A percentile compares a stretch with the other conserved stretches of the same genome.
phyloP scores from a whole-genome alignment of 2,113 vertebrate species.

The Patagioenas fasciata region DNA sequence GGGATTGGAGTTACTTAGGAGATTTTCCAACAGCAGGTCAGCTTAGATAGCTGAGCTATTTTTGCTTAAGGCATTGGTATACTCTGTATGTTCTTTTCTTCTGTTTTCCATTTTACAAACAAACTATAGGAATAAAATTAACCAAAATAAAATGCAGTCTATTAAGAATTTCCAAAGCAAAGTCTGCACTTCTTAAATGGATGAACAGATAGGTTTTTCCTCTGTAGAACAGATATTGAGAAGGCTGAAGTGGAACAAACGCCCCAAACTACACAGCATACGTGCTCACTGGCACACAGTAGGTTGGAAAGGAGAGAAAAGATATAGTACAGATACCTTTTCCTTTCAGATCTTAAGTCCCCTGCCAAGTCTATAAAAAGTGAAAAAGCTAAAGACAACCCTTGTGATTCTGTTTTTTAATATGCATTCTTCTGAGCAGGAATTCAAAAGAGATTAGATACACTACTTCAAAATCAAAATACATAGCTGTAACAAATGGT shows the following conservation, averaged over 20 bases:
- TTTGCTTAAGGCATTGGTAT: background rate
- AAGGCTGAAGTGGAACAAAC: background rate
- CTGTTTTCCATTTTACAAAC: background rate
- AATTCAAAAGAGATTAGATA: background rate
- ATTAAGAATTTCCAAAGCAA: background rate
- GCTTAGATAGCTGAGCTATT: conserved; percentile 22
- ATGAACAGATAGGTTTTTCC: background rate
- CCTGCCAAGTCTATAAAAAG: background rate
- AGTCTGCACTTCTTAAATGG: background rate
- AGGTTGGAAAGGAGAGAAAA: background rate
- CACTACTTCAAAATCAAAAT: background rate
- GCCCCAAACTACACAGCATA: background rate
- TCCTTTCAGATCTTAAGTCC: background rate
- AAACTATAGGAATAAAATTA: background rate
- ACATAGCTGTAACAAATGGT: background rate
- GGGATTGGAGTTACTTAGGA: conserved; percentile 14
- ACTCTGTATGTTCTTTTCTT: background rate
- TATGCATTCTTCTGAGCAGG: background rate
- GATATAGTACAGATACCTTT: background rate
- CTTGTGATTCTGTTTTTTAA: background rate
- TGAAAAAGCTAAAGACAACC: background rate
- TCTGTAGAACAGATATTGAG: background rate
- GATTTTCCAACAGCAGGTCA: conserved; percentile 51
- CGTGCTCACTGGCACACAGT: background rate
- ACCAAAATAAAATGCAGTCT: background rate